Evolutionary conservation across 2,113 vertebrate species (phyloP).

Genomic region (Meriones unguiculatus): DNA sequence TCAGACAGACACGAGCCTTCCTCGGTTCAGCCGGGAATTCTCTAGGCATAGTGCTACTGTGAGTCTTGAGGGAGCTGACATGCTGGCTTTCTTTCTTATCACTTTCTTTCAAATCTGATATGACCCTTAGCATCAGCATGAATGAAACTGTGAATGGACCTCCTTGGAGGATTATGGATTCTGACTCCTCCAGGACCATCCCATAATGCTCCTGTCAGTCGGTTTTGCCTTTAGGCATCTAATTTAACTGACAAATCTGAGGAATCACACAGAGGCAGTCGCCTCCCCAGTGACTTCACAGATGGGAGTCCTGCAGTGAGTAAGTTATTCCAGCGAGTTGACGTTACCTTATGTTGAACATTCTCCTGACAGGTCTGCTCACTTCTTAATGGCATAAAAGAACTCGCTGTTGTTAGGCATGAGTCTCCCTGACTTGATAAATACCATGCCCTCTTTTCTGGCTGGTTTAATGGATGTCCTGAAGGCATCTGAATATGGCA

Average conservation of each 20-base stretch:
- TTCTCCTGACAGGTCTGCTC: slow-evolving; percentile 79
- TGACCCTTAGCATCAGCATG: slow-evolving; percentile 16
- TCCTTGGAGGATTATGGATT: slow-evolving; percentile 38
- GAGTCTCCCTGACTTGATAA: slow-evolving; percentile 74
- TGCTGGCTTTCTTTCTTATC: slow-evolving; percentile 53
- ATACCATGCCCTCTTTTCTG: slow-evolving; percentile 70
- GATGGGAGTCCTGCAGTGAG: slow-evolving; percentile 72
- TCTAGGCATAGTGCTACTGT: background rate
- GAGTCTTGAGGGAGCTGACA: background rate
- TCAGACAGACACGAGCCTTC: slow-evolving; percentile 7
- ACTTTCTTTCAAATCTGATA: slow-evolving; percentile 59
- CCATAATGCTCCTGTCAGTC: slow-evolving; percentile 64
- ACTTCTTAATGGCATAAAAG: slow-evolving; percentile 75
- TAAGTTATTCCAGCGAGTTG: slow-evolving; percentile 79
- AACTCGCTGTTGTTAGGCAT: slow-evolving; percentile 59
- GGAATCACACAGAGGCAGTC: slow-evolving; percentile 64
- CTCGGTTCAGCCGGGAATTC: background rate
- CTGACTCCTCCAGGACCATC: slow-evolving; percentile 58
- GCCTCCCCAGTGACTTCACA: slow-evolving; percentile 72
- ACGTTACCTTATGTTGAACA: slow-evolving; percentile 72
- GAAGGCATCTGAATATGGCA: slow-evolving; percentile 69
- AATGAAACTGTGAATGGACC: slow-evolving; percentile 69
- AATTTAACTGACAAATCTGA: slow-evolving; percentile 77
- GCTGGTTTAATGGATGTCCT: slow-evolving; percentile 71
- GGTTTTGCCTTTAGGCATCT: slow-evolving; percentile 73